Evolutionary conservation across 2,113 vertebrate species (phyloP), one percentile per base, ranked within the genome.

Genomic region (rat (Rattus norvegicus)): DNA sequence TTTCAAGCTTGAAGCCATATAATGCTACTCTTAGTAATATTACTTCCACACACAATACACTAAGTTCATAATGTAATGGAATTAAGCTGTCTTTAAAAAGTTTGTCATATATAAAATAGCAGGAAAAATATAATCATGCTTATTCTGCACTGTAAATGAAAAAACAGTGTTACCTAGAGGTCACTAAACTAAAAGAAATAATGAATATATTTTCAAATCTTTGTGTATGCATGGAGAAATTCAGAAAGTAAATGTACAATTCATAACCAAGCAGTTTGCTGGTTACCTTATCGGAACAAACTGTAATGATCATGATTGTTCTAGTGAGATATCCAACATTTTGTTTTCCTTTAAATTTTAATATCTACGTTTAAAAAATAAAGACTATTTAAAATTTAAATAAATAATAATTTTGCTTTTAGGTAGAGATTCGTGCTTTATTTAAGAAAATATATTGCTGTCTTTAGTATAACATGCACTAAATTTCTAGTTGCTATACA

Each of bases 151-250:
- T 86, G 0, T 72, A 20, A 89, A 24, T 69, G 19, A 59, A 95
- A 59, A 43, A 1, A 90, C 92, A 88, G 85, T 75, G 22, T 61
- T 93, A 80, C 19, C 19, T 85, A 76, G 20, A 72, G 3, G 84
- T 73, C 76, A 36, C 67, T 83, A 79, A 95, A 88, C 26, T 91
- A 95, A 93, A 77, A 39, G n/a, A 63, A 72, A 72, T 92, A 61
- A 2, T 43, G 93, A 70, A 77, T 79, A 36, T 85, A 84, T 93
- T 75, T 17, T 63, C 6, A 92, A 76, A 0, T 80, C 6, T 8
- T 87, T 77, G 8, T n/a, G 36, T 80, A 5, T 59, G 3, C 7
- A 73, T 70, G 20, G 10, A 81, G 91, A n/a, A 83, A 8, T 36
- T 77, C 33, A 79, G 49, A 47, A 39, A 49, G 43, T 6, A 90